A percentile compares a stretch with the other conserved stretches of the same genome.
Conservation (phyloP, 23 tunicate species). For the Phallusia fumigata region DNA sequence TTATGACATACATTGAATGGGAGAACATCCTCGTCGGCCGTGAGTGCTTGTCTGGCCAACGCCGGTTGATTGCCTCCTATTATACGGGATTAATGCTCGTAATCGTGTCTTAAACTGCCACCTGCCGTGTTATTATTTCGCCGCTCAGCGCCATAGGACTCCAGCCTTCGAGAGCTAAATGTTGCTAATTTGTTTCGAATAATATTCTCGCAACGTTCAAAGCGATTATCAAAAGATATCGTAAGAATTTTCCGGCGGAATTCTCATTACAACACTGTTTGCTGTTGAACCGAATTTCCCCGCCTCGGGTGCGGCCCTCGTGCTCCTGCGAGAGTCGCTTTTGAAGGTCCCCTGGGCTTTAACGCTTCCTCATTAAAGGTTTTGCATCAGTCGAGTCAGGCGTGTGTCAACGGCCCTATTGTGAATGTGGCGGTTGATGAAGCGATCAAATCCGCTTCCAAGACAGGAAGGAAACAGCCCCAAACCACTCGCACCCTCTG, state of each 20-base stretch:
- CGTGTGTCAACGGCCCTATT: too few relatives aligned
- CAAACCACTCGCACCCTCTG: not conserved
- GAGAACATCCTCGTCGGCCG: constrained; percentile 13
- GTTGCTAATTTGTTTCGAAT: constrained; percentile 11
- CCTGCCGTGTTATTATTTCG: constrained; percentile 15
- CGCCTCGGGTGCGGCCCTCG: too few relatives aligned
- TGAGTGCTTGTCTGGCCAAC: constrained; percentile 12
- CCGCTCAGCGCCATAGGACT: constrained; percentile 9
- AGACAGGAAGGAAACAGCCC: not conserved
- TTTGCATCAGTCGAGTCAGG: too few relatives aligned
- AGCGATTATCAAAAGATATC: too few relatives aligned
- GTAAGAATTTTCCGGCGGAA: too few relatives aligned
- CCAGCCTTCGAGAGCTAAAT: not conserved
- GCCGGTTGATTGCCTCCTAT: constrained; percentile 16
- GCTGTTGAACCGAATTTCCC: too few relatives aligned
- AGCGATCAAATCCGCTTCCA: not conserved
- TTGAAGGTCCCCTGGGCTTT: too few relatives aligned
- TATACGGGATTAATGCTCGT: constrained; percentile 10
- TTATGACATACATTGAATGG: constrained; percentile 12
- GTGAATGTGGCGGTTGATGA: not conserved
- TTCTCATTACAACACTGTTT: too few relatives aligned
- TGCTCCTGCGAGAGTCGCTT: too few relatives aligned
- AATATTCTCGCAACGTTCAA: not conserved
- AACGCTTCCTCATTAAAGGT: too few relatives aligned
- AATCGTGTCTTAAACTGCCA: constrained; percentile 6